Evolutionary conservation across 2,888 invertebrate genomes (phyloP).

Genomic region (Cephalotes varians): DNA sequence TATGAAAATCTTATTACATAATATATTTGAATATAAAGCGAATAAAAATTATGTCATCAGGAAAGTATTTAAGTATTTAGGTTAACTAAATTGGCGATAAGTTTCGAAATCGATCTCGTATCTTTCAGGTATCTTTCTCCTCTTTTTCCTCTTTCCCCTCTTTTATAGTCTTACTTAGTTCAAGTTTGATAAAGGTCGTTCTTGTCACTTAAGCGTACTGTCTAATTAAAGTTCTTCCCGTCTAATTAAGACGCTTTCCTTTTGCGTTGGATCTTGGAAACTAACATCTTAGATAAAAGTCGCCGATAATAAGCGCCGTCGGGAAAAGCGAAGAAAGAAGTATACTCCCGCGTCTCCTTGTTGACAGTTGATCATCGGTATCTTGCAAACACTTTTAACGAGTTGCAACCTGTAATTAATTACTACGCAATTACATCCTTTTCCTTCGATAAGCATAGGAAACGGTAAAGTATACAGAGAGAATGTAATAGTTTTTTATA

Average conservation of each 20-base stretch:
- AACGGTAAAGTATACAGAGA: slow-evolving; percentile 19
- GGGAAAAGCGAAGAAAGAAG: slow-evolving; percentile 5
- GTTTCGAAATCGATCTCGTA: not conserved
- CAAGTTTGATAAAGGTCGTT: slow-evolving; percentile 25
- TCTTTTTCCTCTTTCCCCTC: not conserved
- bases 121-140: not conserved
- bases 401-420: slow-evolving; percentile 70
- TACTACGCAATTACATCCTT: slow-evolving; percentile 63
- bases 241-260: slow-evolving; percentile 27
- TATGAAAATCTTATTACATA: not conserved
- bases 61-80: not conserved
- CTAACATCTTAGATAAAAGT: slow-evolving; percentile 47
- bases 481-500: not conserved
- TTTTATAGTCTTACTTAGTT: slow-evolving; percentile 10
- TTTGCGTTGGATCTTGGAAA: slow-evolving; percentile 43
- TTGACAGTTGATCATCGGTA: slow-evolving; percentile 26
- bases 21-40: not conserved
- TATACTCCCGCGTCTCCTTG: not conserved
- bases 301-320: slow-evolving; percentile 11
- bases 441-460: slow-evolving; percentile 37
- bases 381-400: slow-evolving; percentile 66
- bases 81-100: slow-evolving; percentile 10
- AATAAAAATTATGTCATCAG: not conserved
- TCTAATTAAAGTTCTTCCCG: slow-evolving; percentile 44
- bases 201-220: slow-evolving; percentile 27